Evolutionary conservation across 2,113 vertebrate genomes (phyloP).

Genomic region (Aythya baeri): DNA sequence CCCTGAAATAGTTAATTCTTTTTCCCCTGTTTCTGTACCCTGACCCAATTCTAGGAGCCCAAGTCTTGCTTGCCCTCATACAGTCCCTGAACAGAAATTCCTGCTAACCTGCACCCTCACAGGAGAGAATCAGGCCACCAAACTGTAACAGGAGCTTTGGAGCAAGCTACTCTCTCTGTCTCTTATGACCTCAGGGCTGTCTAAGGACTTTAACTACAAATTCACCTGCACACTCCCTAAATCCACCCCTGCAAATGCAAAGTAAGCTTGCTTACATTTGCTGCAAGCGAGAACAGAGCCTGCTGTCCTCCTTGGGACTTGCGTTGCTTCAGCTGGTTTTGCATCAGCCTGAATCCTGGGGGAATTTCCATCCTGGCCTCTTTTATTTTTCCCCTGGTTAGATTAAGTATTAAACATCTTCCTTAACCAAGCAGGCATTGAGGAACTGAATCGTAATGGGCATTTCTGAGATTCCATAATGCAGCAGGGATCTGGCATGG

Average conservation of each 20-base stretch:
- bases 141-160: neutral
- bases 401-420: conserved; percentile 40
- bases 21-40: neutral
- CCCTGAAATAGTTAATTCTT: neutral
- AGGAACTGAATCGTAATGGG: conserved; percentile 52
- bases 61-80: neutral
- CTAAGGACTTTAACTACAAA: neutral
- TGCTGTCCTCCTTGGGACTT: neutral
- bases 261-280: neutral
- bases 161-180: neutral
- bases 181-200: neutral
- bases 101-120: neutral
- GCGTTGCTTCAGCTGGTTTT: neutral
- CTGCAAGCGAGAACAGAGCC: neutral
- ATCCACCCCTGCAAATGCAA: neutral
- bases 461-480: conserved; percentile 65
- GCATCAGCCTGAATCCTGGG: neutral
- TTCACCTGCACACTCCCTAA: neutral
- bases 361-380: conserved; percentile 30
- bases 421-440: conserved; percentile 36
- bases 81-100: neutral
- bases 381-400: neutral
- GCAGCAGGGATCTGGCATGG: conserved; percentile 26
- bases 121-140: neutral
- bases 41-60: neutral